Percentiles rank a stretch among this genome's conserved stretches.
These are phyloP conservation scores for Cybosia mesomella DNA, from an alignment of 2,888 invertebrate species.

Conservation along the genomic window DNA sequence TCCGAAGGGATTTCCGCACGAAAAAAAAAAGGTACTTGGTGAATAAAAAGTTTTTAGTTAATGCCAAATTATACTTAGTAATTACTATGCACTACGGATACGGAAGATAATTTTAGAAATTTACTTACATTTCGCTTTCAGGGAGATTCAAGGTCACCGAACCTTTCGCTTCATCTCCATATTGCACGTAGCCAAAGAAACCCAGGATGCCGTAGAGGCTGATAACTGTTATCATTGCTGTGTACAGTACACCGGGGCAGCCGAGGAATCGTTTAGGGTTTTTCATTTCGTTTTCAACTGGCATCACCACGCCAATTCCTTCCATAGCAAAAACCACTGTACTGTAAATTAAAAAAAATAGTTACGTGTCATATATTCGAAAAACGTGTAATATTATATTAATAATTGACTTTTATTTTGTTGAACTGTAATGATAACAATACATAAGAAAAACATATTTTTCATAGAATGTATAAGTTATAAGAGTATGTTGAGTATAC, in stretches of 20 bases:
- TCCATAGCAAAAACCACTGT: conserved; percentile 99
- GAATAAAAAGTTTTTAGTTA: too few relatives aligned
- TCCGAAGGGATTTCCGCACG: too few relatives aligned
- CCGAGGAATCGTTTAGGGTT: conserved; percentile 93
- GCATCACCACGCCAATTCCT: conserved; percentile 97
- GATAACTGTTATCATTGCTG: conserved; percentile 94
- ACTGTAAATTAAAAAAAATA: conserved; percentile 70
- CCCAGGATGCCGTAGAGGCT: conserved; percentile 93
- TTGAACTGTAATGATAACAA: too few relatives aligned
- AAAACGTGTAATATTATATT: too few relatives aligned
- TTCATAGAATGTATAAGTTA: too few relatives aligned
- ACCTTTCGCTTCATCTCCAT: conserved; percentile 90
- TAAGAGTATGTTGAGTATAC: too few relatives aligned
- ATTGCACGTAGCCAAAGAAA: conserved; percentile 96
- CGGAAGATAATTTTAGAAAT: not conserved
- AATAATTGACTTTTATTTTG: too few relatives aligned
- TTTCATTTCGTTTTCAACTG: conserved; percentile 97
- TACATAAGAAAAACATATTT: too few relatives aligned
- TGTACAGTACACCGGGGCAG: conserved; percentile 94
- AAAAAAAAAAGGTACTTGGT: too few relatives aligned
- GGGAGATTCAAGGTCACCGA: conserved; percentile 96
- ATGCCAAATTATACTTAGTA: not conserved
- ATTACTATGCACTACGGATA: not conserved
- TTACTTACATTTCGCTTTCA: conserved; percentile 88
- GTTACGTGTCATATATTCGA: not conserved